Conservation (phyloP, 2,888 invertebrate species). For the Amblyjoppa fuscipennis region DNA sequence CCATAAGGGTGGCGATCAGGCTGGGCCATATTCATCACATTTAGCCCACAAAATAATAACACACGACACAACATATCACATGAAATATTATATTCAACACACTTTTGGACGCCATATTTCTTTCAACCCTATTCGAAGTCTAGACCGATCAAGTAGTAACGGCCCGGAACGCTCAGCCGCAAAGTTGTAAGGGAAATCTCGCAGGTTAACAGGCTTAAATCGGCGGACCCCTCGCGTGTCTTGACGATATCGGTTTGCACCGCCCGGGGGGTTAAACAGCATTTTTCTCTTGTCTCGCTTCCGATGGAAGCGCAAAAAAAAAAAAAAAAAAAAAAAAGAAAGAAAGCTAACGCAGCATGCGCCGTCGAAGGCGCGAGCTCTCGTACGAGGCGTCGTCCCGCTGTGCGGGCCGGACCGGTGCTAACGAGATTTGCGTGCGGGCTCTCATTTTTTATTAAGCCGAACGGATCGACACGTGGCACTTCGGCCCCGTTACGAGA, state of each 20-base stretch:
- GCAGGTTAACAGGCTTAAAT: constrained; percentile 16
- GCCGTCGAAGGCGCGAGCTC: not conserved
- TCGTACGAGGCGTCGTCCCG: constrained; percentile 32
- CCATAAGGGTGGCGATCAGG: no score
- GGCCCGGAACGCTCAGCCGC: not conserved
- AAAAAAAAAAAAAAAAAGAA: not conserved
- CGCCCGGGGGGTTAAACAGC: not conserved
- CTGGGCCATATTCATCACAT: no score
- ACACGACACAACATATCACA: no score
- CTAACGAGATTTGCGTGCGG: constrained; percentile 67
- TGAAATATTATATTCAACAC: no score
- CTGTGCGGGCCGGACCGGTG: constrained; percentile 27
- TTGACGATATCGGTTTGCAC: constrained; percentile 13
- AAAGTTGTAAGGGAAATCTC: not conserved
- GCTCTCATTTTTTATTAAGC: constrained; percentile 44
- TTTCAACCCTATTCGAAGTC: not conserved
- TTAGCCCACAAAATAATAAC: no score
- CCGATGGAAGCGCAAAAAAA: not conserved
- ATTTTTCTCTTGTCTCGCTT: not conserved
- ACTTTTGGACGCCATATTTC: not conserved
- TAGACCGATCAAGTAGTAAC: not conserved
- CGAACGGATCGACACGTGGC: constrained; percentile 55
- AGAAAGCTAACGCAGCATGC: constrained; percentile 11
- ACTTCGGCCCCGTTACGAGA: constrained; percentile 12
- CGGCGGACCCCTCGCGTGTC: constrained; percentile 14